phyloP scores from a whole-genome alignment of 1,140 invertebrate species.

The Choristoneura fumiferana region DNA sequence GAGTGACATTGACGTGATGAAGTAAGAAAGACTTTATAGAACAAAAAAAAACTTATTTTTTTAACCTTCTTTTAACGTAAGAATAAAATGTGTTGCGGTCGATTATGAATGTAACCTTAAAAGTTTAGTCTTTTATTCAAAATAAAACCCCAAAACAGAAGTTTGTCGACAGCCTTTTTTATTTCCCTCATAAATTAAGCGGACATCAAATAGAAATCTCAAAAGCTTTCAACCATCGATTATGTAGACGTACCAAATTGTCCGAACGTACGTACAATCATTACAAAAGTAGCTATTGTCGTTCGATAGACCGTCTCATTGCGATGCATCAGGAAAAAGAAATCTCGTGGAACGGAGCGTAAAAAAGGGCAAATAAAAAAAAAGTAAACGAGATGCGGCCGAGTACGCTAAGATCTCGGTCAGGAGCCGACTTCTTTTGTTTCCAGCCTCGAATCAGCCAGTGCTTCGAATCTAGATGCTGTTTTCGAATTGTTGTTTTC shows the following conservation, averaged over 20 bases:
- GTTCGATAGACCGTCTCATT: slow-evolving; percentile 66
- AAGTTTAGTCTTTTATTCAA: too few relatives aligned
- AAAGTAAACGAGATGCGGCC: slow-evolving; percentile 59
- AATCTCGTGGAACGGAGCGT: slow-evolving; percentile 68
- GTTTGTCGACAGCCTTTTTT: too few relatives aligned
- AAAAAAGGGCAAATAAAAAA: slow-evolving; percentile 54
- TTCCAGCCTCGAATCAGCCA: slow-evolving; percentile 73
- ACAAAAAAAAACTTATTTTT: too few relatives aligned
- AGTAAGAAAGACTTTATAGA: too few relatives aligned
- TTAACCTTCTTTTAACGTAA: too few relatives aligned
- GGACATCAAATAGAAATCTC: slow-evolving; percentile 14
- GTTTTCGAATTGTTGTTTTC: slow-evolving; percentile 65
- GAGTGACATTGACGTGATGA: too few relatives aligned
- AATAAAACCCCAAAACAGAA: too few relatives aligned
- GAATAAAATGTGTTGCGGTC: too few relatives aligned
- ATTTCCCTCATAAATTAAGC: background rate
- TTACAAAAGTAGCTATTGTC: slow-evolving; percentile 67
- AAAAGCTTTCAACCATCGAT: slow-evolving; percentile 15
- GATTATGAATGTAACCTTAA: too few relatives aligned
- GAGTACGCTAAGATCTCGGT: slow-evolving; percentile 75
- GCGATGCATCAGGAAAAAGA: slow-evolving; percentile 69
- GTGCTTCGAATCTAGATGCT: slow-evolving; percentile 76
- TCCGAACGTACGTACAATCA: slow-evolving; percentile 37
- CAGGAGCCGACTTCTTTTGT: slow-evolving; percentile 74
- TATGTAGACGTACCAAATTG: slow-evolving; percentile 14